Conservation (phyloP, 2,888 invertebrate species). For the Noctua pronuba region DNA sequence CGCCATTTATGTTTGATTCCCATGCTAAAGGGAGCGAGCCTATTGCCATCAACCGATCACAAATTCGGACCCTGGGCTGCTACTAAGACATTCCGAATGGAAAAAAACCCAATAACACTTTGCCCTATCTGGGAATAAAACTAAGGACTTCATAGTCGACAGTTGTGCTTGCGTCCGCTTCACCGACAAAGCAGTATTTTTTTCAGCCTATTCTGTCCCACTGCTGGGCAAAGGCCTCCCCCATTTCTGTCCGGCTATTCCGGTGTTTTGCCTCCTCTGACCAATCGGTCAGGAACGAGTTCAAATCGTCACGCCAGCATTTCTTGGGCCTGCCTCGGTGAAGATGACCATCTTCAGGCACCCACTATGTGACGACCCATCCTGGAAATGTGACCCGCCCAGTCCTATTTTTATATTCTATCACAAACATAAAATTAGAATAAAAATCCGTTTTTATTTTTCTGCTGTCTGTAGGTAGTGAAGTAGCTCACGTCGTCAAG, state of each 20-base stretch:
- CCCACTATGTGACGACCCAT: no score
- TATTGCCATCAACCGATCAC: background rate
- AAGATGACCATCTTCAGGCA: no score
- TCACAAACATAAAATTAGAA: background rate
- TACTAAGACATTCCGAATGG: background rate
- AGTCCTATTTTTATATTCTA: no score
- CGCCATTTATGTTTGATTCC: no score
- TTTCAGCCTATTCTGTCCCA: no score
- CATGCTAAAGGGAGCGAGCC: background rate
- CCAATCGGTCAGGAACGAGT: no score
- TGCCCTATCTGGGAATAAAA: background rate
- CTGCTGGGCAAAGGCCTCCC: no score
- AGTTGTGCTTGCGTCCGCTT: background rate
- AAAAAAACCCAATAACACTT: background rate
- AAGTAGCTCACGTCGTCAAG: constrained; percentile 53
- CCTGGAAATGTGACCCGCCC: no score
- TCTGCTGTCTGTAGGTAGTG: constrained; percentile 31
- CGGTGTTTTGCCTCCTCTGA: no score
- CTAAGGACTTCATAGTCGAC: background rate
- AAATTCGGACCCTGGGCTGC: background rate
- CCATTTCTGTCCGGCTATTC: no score
- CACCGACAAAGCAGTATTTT: background rate
- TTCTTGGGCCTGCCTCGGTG: no score
- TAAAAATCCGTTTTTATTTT: constrained; percentile 13
- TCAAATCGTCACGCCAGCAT: no score